Conservation (phyloP, 2,797 vertebrate species). For the Rhyacichthys aspro region DNA sequence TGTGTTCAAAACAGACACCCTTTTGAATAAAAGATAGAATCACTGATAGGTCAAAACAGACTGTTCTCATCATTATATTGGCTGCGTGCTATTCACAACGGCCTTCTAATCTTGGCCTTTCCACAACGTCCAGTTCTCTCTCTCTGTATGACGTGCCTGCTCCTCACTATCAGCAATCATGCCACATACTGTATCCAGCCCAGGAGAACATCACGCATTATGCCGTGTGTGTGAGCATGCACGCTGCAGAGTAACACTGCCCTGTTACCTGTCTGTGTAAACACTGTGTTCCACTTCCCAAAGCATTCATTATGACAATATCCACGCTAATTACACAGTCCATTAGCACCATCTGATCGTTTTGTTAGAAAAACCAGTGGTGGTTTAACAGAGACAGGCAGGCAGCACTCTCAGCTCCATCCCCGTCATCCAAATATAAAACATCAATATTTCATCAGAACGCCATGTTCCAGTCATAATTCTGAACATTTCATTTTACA, state of each 20-base stretch:
- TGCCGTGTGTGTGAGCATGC: slow-evolving; percentile 7
- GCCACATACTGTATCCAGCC: slow-evolving; percentile 22
- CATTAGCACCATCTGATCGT: slow-evolving; percentile 6
- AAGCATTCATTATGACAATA: slow-evolving; percentile 17
- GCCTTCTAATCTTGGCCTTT: slow-evolving; percentile 11
- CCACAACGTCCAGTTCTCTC: slow-evolving; percentile 19
- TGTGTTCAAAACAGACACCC: neutral
- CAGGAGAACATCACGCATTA: slow-evolving; percentile 15
- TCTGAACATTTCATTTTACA: neutral
- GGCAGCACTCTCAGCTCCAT: neutral
- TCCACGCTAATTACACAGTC: neutral
- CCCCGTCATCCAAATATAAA: neutral
- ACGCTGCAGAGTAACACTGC: slow-evolving; percentile 25
- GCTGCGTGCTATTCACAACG: slow-evolving; percentile 8
- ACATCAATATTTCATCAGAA: neutral
- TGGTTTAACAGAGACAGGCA: neutral
- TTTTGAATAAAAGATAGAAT: neutral
- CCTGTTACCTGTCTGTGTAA: slow-evolving; percentile 13
- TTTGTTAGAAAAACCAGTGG: neutral
- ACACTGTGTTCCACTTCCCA: slow-evolving; percentile 24
- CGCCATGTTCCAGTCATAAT: neutral
- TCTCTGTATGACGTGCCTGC: slow-evolving; percentile 1
- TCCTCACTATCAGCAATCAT: slow-evolving; percentile 28
- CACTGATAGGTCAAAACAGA: slow-evolving; percentile 11
- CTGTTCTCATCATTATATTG: slow-evolving; percentile 7